Evolutionary conservation across 1,140 invertebrate genomes (phyloP).

Genomic region (Calliopsis andreniformis): DNA sequence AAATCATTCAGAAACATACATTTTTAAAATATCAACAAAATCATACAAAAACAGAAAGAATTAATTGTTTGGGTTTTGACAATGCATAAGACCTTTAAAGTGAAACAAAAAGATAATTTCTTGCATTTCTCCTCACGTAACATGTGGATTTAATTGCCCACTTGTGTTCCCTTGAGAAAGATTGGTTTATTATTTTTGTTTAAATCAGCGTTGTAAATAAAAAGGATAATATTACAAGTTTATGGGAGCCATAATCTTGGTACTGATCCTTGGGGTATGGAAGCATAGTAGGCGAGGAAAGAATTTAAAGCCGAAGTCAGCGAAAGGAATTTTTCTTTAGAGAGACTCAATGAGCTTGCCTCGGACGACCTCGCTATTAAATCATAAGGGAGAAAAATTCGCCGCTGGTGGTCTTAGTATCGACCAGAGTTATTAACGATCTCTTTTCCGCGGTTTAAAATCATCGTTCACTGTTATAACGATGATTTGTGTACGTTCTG

Average conservation of each 20-base stretch:
- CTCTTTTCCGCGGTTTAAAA: neutral
- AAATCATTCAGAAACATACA: too few species aligned
- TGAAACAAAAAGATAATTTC: too few species aligned
- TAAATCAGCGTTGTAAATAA: too few species aligned
- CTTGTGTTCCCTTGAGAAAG: too few species aligned
- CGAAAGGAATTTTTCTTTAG: constrained; percentile 20
- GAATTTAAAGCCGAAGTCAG: neutral
- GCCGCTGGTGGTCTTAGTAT: constrained; percentile 48
- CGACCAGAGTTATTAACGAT: constrained; percentile 55
- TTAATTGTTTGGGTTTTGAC: too few species aligned
- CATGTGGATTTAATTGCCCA: too few species aligned
- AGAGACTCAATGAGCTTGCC: constrained; percentile 1
- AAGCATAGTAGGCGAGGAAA: neutral
- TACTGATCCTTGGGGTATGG: neutral
- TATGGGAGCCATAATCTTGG: neutral
- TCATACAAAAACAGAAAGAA: too few species aligned
- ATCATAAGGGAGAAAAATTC: constrained; percentile 51
- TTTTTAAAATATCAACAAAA: too few species aligned
- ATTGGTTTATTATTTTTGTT: too few species aligned
- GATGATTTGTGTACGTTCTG: constrained; percentile 18
- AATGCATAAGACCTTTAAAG: too few species aligned
- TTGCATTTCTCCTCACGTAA: too few species aligned
- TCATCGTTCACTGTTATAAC: constrained; percentile 1
- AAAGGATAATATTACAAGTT: neutral
- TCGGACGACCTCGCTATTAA: constrained; percentile 36